Evolutionary conservation across 2,113 vertebrate species (phyloP).

Genomic region (Sphyrna mokarran): DNA sequence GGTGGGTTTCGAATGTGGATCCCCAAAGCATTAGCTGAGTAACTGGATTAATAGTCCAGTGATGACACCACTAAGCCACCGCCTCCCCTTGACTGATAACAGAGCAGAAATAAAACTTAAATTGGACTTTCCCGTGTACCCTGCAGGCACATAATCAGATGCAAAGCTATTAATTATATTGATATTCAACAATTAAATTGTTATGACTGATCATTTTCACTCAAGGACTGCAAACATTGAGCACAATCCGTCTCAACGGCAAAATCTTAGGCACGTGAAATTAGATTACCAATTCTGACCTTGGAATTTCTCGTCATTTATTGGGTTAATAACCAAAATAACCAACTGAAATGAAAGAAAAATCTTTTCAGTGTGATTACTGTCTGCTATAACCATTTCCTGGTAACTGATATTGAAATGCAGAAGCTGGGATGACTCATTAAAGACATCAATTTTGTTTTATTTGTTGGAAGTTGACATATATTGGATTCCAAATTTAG

Average conservation of each 20-base stretch:
- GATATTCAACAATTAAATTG: neutral
- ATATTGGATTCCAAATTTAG: slow-evolving; percentile 28
- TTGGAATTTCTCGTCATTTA: slow-evolving; percentile 11
- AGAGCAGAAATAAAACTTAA: neutral
- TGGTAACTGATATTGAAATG: slow-evolving; percentile 6
- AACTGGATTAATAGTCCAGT: too few relatives aligned
- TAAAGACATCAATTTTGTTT: slow-evolving; percentile 24
- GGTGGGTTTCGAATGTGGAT: too few relatives aligned
- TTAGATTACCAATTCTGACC: neutral
- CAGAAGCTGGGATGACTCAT: slow-evolving; percentile 1
- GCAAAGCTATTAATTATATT: neutral
- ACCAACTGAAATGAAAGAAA: neutral
- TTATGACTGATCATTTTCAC: neutral
- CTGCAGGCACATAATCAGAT: neutral
- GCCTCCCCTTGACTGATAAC: too few relatives aligned
- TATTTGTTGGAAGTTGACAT: slow-evolving; percentile 16
- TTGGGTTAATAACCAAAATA: slow-evolving; percentile 2
- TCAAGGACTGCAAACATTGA: neutral
- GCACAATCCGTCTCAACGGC: neutral
- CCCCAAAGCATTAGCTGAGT: too few relatives aligned
- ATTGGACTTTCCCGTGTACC: too few relatives aligned
- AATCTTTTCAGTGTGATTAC: slow-evolving; percentile 4
- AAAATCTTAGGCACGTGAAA: neutral
- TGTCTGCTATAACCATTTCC: neutral
- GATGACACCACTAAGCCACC: too few relatives aligned